Evolutionary conservation across 2,113 vertebrate species (phyloP).

Genomic region (Mormyrus iriodes): DNA sequence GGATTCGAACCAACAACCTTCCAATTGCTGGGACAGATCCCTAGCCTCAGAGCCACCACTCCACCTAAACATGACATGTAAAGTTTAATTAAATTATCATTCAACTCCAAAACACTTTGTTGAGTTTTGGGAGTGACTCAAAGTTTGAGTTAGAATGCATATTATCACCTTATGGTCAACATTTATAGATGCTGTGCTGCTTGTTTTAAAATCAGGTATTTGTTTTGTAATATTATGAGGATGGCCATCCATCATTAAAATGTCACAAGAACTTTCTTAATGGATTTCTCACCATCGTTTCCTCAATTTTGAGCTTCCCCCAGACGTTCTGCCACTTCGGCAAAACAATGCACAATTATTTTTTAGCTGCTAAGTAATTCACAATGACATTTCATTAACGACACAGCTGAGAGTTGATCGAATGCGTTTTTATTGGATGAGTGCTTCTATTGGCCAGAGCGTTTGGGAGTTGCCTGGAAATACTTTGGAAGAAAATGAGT

Average conservation of each 20-base stretch:
- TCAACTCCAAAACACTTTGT: neutral
- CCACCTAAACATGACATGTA: no score
- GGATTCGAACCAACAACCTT: no score
- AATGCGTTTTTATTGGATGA: neutral
- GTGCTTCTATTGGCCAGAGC: neutral
- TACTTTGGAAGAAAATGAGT: neutral
- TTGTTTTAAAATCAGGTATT: neutral
- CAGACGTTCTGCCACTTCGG: conserved; percentile 32
- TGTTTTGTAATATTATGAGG: neutral
- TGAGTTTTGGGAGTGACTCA: neutral
- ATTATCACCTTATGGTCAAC: neutral
- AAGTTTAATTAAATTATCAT: neutral
- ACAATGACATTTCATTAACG: neutral
- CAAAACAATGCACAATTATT: neutral
- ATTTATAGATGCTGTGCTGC: neutral
- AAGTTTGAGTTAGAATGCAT: neutral
- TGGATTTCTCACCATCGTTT: conserved; percentile 17
- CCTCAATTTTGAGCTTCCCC: conserved; percentile 33
- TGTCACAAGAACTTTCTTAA: neutral
- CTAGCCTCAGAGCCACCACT: no score
- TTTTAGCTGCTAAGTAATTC: conserved; percentile 8
- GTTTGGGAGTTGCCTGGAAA: neutral
- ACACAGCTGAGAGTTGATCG: neutral
- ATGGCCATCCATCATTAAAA: neutral
- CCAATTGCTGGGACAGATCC: no score